phyloP scores from a whole-genome alignment of 2,888 invertebrate genomes.

The Hirudinaria manillensis region DNA sequence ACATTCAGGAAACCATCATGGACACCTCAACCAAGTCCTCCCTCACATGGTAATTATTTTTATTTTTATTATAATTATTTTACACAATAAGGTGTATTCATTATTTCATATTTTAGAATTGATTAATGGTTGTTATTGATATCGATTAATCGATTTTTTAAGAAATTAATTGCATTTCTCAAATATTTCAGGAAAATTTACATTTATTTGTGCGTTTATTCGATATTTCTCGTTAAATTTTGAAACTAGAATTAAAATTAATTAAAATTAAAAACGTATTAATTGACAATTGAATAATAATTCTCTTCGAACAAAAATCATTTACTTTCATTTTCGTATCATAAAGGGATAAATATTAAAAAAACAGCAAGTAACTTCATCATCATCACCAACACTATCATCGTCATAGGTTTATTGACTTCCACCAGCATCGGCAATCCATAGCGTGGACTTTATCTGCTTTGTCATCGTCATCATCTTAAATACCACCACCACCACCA shows the following conservation, averaged over 20 bases:
- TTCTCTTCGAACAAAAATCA: no score
- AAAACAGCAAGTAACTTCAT: no score
- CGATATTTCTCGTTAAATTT: no score
- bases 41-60: conserved; percentile 33
- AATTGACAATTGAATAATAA: no score
- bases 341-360: no score
- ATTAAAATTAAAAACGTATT: no score
- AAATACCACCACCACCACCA: conserved; percentile 23
- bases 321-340: no score
- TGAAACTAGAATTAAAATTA: no score
- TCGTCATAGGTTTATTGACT: no score
- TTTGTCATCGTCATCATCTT: conserved; percentile 1
- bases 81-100: neutral
- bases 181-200: neutral
- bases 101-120: conserved; percentile 1
- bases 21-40: conserved; percentile 38
- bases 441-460: no score
- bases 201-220: neutral
- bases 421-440: no score
- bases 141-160: neutral
- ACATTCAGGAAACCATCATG: conserved; percentile 36
- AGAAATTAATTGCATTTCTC: neutral
- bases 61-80: conserved; percentile 3
- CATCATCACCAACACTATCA: no score
- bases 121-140: neutral